phyloP scores from a whole-genome alignment of 2,888 invertebrate genomes.

The Dione vanillae region DNA sequence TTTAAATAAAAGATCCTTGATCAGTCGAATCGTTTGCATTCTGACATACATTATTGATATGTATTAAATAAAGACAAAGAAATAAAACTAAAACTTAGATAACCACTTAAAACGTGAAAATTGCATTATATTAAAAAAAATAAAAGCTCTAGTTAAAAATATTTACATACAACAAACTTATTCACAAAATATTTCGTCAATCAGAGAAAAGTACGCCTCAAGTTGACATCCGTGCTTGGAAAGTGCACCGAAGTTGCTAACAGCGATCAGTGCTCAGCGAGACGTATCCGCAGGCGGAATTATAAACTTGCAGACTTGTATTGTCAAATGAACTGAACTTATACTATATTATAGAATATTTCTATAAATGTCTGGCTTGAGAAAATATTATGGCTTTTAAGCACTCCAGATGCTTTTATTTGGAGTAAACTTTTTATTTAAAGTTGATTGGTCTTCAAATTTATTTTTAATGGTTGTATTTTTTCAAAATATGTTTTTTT shows the following conservation, averaged over 20 bases:
- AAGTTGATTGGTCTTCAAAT: not conserved
- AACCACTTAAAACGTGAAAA: too few relatives aligned
- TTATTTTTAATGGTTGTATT: too few relatives aligned
- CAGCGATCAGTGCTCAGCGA: slow-evolving; percentile 24
- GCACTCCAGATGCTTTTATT: not conserved
- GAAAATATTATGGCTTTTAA: not conserved
- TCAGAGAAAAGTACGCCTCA: not conserved
- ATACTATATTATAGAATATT: not conserved
- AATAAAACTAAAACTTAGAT: too few relatives aligned
- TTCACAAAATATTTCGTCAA: not conserved
- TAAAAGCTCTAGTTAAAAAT: too few relatives aligned
- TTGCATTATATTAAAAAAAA: too few relatives aligned
- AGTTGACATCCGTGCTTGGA: slow-evolving; percentile 1
- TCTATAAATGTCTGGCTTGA: slow-evolving; percentile 5
- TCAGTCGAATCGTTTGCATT: too few relatives aligned
- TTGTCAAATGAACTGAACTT: slow-evolving; percentile 18
- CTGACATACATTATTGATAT: too few relatives aligned
- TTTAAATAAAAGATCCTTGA: too few relatives aligned
- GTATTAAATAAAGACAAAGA: too few relatives aligned
- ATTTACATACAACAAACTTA: too few relatives aligned
- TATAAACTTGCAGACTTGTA: slow-evolving; percentile 24
- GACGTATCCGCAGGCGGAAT: slow-evolving; percentile 23
- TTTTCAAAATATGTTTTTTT: too few relatives aligned
- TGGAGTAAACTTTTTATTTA: not conserved
- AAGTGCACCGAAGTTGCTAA: slow-evolving; percentile 5